A percentile compares a stretch with the other conserved stretches of the same genome.
These are phyloP conservation scores for Camelus dromedarius DNA, from an alignment of 2,113 vertebrate species.

Conservation along the genomic window DNA sequence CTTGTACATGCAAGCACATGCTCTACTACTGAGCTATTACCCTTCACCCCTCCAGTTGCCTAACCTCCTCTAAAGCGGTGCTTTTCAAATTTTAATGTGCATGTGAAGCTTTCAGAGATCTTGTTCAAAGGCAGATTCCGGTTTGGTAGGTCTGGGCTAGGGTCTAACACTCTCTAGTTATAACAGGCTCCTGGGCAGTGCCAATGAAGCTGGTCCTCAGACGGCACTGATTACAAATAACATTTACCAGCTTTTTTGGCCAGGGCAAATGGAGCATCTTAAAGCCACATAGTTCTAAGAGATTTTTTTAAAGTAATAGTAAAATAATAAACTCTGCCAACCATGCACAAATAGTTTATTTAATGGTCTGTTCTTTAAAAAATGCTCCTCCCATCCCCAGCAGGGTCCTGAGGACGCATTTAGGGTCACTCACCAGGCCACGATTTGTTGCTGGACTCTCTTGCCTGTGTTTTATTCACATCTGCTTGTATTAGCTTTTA, in stretches of 20 bases:
- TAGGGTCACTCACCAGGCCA: background rate
- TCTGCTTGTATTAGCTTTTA: background rate
- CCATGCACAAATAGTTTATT: background rate
- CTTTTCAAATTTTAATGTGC: background rate
- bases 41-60: background rate
- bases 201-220: background rate
- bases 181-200: background rate
- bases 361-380: conserved; percentile 3
- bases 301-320: background rate
- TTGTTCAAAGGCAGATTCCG: background rate
- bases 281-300: background rate
- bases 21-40: no score
- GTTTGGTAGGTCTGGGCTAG: background rate
- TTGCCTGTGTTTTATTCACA: background rate
- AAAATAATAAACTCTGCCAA: background rate
- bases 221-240: background rate
- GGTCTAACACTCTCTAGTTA: background rate
- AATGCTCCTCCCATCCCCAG: background rate
- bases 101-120: background rate
- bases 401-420: background rate
- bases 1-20: no score
- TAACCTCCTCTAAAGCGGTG: background rate
- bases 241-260: background rate
- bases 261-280: background rate
- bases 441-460: background rate